These are phyloP conservation scores for Phalloptychus januarius DNA, from an alignment of 2,797 vertebrate species.

Conservation along the genomic window DNA sequence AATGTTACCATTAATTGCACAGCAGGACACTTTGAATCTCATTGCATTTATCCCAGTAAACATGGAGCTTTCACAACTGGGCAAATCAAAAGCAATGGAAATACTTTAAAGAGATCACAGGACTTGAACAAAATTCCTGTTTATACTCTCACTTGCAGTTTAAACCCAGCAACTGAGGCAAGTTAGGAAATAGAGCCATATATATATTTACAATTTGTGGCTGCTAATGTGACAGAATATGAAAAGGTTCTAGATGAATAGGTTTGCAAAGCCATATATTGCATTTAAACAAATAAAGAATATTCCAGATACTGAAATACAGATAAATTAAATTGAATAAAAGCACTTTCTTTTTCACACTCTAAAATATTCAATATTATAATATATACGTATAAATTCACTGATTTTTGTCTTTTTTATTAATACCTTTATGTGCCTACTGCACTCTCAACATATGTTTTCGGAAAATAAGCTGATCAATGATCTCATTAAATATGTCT, in stretches of 20 bases:
- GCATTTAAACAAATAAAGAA: not conserved
- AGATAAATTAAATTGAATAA: slow-evolving; percentile 32
- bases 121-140: not conserved
- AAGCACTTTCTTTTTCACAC: slow-evolving; percentile 37
- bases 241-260: not conserved
- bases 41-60: not conserved
- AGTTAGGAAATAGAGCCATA: not conserved
- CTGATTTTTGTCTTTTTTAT: slow-evolving; percentile 33
- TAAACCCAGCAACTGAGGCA: not conserved
- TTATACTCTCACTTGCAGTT: not conserved
- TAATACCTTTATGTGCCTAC: slow-evolving; percentile 25
- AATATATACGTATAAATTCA: too few species aligned
- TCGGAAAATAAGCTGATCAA: slow-evolving; percentile 17
- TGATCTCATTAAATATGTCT: slow-evolving; percentile 26
- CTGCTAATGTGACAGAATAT: not conserved
- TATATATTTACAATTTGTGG: not conserved
- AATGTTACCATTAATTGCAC: not conserved
- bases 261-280: not conserved
- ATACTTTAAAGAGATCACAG: not conserved
- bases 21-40: not conserved
- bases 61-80: not conserved
- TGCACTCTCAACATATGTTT: slow-evolving; percentile 7
- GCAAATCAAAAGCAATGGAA: not conserved
- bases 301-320: slow-evolving; percentile 3
- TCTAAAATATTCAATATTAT: too few species aligned